Conservation (phyloP, 2,888 invertebrate genomes). For the Lypha dubia region DNA sequence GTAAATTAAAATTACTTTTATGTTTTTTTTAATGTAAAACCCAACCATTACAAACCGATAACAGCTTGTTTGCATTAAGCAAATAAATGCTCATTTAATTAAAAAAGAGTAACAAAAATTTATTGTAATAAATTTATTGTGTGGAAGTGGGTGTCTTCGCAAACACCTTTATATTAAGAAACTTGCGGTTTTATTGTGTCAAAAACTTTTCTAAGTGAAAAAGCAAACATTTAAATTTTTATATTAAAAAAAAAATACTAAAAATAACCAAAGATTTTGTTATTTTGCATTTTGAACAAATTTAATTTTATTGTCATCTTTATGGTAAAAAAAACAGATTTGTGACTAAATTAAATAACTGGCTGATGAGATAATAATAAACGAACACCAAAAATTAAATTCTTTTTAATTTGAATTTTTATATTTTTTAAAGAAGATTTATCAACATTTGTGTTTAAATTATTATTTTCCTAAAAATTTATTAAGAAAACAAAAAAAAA, state of each 20-base stretch:
- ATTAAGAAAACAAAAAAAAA: background rate
- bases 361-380: conserved; percentile 41
- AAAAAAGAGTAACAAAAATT: background rate
- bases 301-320: background rate
- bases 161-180: background rate
- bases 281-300: conserved; percentile 33
- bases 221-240: background rate
- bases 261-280: conserved; percentile 8
- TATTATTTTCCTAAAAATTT: background rate
- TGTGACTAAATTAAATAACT: conserved; percentile 75
- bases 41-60: background rate
- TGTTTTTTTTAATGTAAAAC: background rate
- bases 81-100: background rate
- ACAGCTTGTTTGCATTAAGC: background rate
- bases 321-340: conserved; percentile 72
- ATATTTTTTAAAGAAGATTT: too few relatives aligned
- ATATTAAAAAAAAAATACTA: background rate
- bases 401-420: background rate
- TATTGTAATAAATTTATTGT: background rate
- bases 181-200: background rate
- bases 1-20: background rate
- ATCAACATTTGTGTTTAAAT: background rate
- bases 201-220: background rate
- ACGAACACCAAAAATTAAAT: background rate
- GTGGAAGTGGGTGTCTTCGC: background rate